Base-by-base conservation (phyloP, 2,113 vertebrate species). In the Dasyornis broadbenti region DNA sequence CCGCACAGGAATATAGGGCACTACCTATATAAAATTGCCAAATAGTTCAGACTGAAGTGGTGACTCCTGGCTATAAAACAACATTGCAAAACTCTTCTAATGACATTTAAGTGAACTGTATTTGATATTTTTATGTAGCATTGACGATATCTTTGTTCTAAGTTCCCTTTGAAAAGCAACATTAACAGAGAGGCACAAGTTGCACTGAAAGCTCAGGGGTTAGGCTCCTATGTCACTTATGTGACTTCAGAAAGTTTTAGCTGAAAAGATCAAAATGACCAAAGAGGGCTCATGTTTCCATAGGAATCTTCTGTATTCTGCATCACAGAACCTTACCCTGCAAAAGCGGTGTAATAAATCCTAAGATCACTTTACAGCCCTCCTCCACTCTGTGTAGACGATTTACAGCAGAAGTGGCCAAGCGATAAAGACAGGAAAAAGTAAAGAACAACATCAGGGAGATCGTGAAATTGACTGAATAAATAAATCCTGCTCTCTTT, bases 211-310 rank as follows among this genome's bases (percentile, higher is more conserved):
- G 44, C 69, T 82, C 49, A 49, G 68, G 53, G 69, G 72, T 83
- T 94, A 93, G 90, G 49, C 37, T 89, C 23, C 60, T 64, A 0
- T 84, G 93, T 75, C 79, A 71, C 68, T 84, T 71, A 6, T 22
- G 65, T 45, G 60, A 63, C 90, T 94, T 94, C 64, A 79, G 79
- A 95, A 96, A 86, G 37, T 79, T 95, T 89, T 68, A 86, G 79
- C 76, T 90, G 88, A 68, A 92, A 75, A 93, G 85, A 94, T 90
- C 94, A 94, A 96, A 96, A 94, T 89, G 68, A 64, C 82, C 83
- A 75, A 86, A 86, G 90, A 81, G 52, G 54, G 80, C 73, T 95
- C 84, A 50, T 70, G 77, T 97, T 97, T 96, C 95, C 61, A 16
- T 21, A 92, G 82, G 85, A 92, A 90, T 96, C 88, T 84, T 92